These are phyloP conservation scores for Pachypanchax playfairii DNA, from an alignment of 2,113 vertebrate species.

Conservation along the genomic window DNA sequence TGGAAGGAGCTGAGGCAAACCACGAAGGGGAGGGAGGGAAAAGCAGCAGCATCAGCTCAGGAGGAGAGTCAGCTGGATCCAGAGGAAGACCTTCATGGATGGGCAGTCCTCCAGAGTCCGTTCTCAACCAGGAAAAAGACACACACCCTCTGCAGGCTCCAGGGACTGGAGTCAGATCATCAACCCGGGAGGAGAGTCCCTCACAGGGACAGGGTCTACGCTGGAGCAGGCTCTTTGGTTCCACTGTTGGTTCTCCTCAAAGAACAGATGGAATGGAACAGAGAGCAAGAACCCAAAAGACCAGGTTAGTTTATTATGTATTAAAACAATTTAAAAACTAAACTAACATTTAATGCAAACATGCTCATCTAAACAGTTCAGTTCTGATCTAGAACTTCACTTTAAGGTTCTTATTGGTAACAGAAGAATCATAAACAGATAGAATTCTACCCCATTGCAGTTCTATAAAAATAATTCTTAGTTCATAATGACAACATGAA, in stretches of 20 bases:
- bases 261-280: conserved; percentile 55
- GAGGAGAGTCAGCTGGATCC: conserved; percentile 43
- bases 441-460: too few relatives aligned
- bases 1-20: conserved; percentile 91
- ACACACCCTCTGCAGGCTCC: neutral
- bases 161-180: conserved; percentile 17
- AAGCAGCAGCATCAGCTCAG: conserved; percentile 11
- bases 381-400: too few relatives aligned
- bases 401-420: too few relatives aligned
- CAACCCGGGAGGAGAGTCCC: conserved; percentile 69
- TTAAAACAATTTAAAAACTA: too few relatives aligned
- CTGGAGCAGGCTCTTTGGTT: conserved; percentile 82
- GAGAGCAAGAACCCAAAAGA: conserved; percentile 63
- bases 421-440: too few relatives aligned
- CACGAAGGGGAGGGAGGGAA: conserved; percentile 68
- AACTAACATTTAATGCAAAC: too few relatives aligned
- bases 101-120: conserved; percentile 93
- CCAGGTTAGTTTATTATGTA: conserved; percentile 78
- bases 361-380: too few relatives aligned
- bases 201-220: conserved; percentile 67
- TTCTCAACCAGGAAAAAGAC: conserved; percentile 83
- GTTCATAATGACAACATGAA: too few relatives aligned
- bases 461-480: too few relatives aligned
- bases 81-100: conserved; percentile 88
- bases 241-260: conserved; percentile 50